Evolutionary conservation across 2,888 invertebrate species (phyloP), one percentile per base, ranked within the genome.

Genomic region (Scelioninae gen. 2): DNA sequence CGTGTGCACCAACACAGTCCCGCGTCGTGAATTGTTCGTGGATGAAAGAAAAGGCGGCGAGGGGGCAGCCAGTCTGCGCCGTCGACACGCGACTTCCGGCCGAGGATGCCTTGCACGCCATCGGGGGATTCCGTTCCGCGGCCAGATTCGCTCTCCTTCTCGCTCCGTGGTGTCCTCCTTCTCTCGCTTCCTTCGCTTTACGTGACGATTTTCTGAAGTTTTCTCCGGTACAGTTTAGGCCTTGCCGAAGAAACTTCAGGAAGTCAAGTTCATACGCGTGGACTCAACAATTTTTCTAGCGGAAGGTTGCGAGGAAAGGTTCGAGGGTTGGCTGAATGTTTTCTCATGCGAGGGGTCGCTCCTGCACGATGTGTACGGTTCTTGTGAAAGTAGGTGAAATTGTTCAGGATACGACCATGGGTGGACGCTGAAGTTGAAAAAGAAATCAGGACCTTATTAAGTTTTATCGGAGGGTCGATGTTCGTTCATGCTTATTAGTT

Each of bases 31-130:
- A 60, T 69, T 37, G 76, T 72, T 53, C 64, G 76, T 64, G 70
- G 70, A 50, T 55, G 69, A 68, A 74, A 67, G 70, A 67, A 68
- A 70, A 63, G 65, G 76, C 65, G 61, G 75, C 64, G 69, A 74
- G 77, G 74, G 76, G 77, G 74, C 75, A 76, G 57, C 68, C 19
- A 31, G 64, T 69, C 65, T 65, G 39, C 69, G 52, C 79, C 82
- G 82, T 78, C 83, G 84, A 82, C 85, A 85, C 85, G 85, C 85
- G 84, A 85, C 85, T 85, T 85, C 85, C 85, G 85, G 82, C 77
- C 74, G 78, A 78, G 80, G 78, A 78, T 77, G 76, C 69, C 73
- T 64, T 71, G 78, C 83, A 84, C 84, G 84, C 84, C 79, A 84
- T 81, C 80, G 78, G 46, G 63, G 70, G 50, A 76, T 76, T 74